Percentiles rank a stretch among this genome's conserved stretches.
These are phyloP conservation scores for Pelecanoides urinatrix DNA, from an alignment of 2,113 vertebrate species.

Conservation along the genomic window DNA sequence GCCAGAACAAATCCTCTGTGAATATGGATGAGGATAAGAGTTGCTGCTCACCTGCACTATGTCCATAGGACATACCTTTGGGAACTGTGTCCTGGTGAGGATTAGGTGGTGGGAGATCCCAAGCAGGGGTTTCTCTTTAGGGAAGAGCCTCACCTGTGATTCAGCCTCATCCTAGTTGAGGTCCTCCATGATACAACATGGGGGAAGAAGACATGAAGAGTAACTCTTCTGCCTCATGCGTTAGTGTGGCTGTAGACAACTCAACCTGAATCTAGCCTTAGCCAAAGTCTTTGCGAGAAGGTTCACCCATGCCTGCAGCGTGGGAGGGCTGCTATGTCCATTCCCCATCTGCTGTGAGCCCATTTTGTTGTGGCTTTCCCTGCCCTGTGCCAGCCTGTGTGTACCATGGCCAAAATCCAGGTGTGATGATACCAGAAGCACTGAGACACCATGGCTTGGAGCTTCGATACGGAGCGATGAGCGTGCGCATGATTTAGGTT, in stretches of 20 bases:
- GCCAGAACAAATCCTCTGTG: background rate
- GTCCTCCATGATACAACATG: background rate
- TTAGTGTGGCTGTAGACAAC: background rate
- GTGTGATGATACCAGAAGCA: background rate
- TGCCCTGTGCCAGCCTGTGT: background rate
- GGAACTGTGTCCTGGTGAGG: background rate
- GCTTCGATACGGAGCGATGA: background rate
- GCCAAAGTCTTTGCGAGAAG: background rate
- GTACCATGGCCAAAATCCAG: background rate
- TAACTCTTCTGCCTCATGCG: background rate
- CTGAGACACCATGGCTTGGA: background rate
- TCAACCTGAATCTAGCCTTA: background rate
- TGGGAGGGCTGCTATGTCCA: background rate
- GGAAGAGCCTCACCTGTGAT: background rate
- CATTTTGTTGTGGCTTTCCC: background rate
- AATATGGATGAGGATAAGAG: background rate
- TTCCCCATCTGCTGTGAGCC: background rate
- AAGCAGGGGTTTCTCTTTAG: background rate
- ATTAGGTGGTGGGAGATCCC: background rate
- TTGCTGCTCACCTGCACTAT: background rate
- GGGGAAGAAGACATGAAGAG: background rate
- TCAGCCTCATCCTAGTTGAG: background rate
- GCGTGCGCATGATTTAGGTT: background rate
- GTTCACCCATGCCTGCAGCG: accelerated
- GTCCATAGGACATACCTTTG: background rate